Conservation (phyloP, 92 coral and sea anemone species). For the Palythoa grandis region DNA sequence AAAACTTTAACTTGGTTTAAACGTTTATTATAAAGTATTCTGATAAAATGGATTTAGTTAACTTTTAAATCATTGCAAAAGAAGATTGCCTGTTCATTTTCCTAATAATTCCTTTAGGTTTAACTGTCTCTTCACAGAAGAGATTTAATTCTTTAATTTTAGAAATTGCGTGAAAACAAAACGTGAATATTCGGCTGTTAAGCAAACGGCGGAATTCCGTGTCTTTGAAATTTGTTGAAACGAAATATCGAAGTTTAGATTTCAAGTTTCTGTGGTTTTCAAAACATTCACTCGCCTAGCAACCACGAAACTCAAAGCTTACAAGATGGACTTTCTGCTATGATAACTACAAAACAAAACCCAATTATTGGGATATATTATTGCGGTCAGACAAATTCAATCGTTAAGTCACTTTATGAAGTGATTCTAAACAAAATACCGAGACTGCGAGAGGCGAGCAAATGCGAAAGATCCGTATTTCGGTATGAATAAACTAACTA, state of each 20-base stretch:
- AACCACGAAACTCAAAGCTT: conserved; percentile 18
- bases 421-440: conserved; percentile 1
- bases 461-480: not conserved
- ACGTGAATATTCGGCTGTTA: not conserved
- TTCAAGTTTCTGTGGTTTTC: conserved; percentile 31
- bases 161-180: not conserved
- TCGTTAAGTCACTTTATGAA: not conserved
- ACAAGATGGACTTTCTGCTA: conserved; percentile 2
- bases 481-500: not conserved
- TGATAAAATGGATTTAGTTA: not conserved
- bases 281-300: conserved; percentile 39
- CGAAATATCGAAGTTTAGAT: conserved; percentile 9
- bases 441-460: not conserved
- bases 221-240: conserved; percentile 6
- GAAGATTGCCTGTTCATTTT: conserved; percentile 27
- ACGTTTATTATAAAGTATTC: not conserved
- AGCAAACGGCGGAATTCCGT: not conserved
- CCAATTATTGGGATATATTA: conserved; percentile 4
- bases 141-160: not conserved
- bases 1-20: conserved; percentile 6
- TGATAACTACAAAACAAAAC: conserved; percentile 27
- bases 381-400: conserved; percentile 25
- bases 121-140: conserved; percentile 32
- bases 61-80: not conserved
- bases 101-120: not conserved